A percentile compares a stretch with the other conserved stretches of the same genome.
These are phyloP conservation scores for Tipula vernalis DNA, from an alignment of 2,888 invertebrate genomes.

Conservation along the genomic window DNA sequence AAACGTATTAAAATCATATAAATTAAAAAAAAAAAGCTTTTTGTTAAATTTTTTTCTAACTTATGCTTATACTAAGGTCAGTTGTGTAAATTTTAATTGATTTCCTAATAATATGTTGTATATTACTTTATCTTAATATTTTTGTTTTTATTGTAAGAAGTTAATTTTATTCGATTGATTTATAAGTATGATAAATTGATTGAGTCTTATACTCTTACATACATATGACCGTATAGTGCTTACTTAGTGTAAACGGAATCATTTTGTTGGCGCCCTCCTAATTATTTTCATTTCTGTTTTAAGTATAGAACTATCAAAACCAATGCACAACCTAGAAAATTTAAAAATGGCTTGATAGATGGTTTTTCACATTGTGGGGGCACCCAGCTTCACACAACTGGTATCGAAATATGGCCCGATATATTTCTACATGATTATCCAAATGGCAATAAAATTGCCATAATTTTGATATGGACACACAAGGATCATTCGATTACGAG, in stretches of 20 bases:
- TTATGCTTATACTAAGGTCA: conserved; percentile 14
- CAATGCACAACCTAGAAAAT: not conserved
- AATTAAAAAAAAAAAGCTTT: too few species aligned
- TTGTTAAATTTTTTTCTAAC: conserved; percentile 12
- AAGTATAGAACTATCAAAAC: not conserved
- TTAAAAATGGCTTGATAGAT: not conserved
- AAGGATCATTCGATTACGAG: conserved; percentile 13
- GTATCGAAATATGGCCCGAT: conserved; percentile 12
- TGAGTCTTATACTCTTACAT: too few species aligned
- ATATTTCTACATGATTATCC: conserved; percentile 9
- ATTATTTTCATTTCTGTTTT: not conserved
- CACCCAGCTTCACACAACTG: conserved; percentile 10
- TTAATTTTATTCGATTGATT: too few species aligned
- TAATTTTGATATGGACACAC: conserved; percentile 14
- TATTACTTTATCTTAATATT: too few species aligned
- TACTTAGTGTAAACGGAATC: too few species aligned
- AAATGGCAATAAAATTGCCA: conserved; percentile 11
- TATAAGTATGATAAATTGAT: too few species aligned
- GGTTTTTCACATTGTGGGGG: conserved; percentile 13
- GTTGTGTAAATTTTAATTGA: not conserved
- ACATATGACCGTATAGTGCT: too few species aligned
- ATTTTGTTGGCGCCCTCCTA: not conserved
- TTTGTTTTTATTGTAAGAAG: too few species aligned
- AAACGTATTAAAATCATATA: too few species aligned
- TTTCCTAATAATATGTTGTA: too few species aligned